Conservation (phyloP, 2,113 vertebrate genomes). For the Amphilophus citrinellus region DNA sequence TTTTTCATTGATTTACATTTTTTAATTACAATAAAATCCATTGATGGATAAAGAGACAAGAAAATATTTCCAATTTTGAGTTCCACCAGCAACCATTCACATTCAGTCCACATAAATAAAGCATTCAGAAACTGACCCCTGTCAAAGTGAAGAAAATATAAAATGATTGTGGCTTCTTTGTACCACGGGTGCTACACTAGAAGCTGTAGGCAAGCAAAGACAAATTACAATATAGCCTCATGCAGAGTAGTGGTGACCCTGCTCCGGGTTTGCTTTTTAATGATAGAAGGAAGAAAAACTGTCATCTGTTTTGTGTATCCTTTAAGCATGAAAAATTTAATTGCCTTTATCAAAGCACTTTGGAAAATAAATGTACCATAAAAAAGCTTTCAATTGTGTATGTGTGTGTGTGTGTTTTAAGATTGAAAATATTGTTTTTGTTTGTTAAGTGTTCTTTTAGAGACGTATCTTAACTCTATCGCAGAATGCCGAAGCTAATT, state of each 20-base stretch:
- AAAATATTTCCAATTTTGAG: constrained; percentile 21
- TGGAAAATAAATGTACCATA: not conserved
- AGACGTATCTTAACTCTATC: not conserved
- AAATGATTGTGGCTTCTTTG: constrained; percentile 18
- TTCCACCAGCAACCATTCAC: not conserved
- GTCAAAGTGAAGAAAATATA: not conserved
- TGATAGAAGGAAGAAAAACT: too few relatives aligned
- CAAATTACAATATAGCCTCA: not conserved
- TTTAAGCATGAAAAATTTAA: not conserved
- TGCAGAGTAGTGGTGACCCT: not conserved
- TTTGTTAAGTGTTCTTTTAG: not conserved
- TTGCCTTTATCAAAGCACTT: not conserved
- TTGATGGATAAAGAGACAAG: constrained; percentile 12
- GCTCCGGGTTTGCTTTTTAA: not conserved
- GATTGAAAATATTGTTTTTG: not conserved
- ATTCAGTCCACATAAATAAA: constrained; percentile 20
- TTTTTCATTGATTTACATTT: constrained; percentile 38
- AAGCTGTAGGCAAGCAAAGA: not conserved
- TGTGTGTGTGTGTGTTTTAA: not conserved
- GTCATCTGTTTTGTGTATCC: too few relatives aligned
- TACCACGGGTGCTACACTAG: not conserved
- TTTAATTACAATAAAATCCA: constrained; percentile 45
- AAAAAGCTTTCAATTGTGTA: not conserved
- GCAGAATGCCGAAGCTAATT: not conserved
- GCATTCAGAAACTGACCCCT: constrained; percentile 28